These are phyloP conservation scores for Tetragnatha versicolor DNA, from an alignment of 1,140 invertebrate species.

Conservation along the genomic window DNA sequence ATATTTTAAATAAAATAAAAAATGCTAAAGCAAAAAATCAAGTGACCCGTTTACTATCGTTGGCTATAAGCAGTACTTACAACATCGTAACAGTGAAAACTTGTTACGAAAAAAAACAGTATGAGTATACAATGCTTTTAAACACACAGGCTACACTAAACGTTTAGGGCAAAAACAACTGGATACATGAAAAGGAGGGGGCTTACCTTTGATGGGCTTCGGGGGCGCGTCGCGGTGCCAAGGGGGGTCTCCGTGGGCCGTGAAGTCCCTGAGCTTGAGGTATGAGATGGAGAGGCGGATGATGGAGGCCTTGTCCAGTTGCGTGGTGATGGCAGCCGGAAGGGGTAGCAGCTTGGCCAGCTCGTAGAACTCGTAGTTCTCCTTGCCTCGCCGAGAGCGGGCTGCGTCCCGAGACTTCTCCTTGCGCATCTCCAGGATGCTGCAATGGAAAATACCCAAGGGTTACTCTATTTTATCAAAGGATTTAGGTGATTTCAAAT, in stretches of 20 bases:
- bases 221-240: slow-evolving; percentile 76
- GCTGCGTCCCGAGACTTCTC: slow-evolving; percentile 97
- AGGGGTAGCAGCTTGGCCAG: slow-evolving; percentile 96
- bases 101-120: too few relatives aligned
- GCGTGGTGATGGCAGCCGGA: slow-evolving; percentile 94
- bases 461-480: too few relatives aligned
- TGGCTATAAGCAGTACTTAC: too few relatives aligned
- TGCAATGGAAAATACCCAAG: slow-evolving; percentile 44
- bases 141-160: too few relatives aligned
- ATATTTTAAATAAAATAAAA: too few relatives aligned
- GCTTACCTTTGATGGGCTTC: slow-evolving; percentile 25
- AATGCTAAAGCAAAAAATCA: too few relatives aligned
- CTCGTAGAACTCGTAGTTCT: slow-evolving; percentile 99
- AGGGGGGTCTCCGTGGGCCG: slow-evolving; percentile 91
- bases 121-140: too few relatives aligned
- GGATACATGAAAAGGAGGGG: not conserved
- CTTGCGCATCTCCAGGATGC: slow-evolving; percentile 91
- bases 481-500: too few relatives aligned
- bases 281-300: slow-evolving; percentile 97
- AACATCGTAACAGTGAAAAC: too few relatives aligned
- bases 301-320: slow-evolving; percentile 98
- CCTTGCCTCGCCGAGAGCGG: slow-evolving; percentile 90
- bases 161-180: not conserved
- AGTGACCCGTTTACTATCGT: too few relatives aligned
- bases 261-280: slow-evolving; percentile 94